Evolutionary conservation across 2,888 invertebrate species (phyloP).

Genomic region (Chesias legatella): DNA sequence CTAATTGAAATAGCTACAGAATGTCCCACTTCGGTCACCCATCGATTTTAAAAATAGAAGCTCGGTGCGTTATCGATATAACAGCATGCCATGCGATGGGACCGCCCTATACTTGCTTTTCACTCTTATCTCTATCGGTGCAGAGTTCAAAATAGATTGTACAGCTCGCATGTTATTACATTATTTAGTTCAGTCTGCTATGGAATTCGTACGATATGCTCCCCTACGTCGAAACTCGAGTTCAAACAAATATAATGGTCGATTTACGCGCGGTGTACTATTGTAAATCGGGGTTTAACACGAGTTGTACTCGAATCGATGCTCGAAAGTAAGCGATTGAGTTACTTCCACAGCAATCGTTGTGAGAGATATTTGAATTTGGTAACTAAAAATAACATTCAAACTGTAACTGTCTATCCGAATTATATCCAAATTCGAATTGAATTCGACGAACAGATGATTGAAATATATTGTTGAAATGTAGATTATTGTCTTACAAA

Average conservation of each 20-base stretch:
- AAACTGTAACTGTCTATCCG: too few species aligned
- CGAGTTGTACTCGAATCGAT: slow-evolving; percentile 33
- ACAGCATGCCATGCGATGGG: slow-evolving; percentile 52
- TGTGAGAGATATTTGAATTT: too few species aligned
- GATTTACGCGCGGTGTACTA: slow-evolving; percentile 55
- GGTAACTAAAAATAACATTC: too few species aligned
- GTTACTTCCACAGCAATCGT: too few species aligned
- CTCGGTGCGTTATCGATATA: slow-evolving; percentile 70
- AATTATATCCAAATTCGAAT: too few species aligned
- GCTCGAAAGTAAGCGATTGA: slow-evolving; percentile 10
- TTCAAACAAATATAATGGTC: slow-evolving; percentile 67
- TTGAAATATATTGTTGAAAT: too few species aligned
- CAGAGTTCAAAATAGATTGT: slow-evolving; percentile 44
- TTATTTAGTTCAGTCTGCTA: slow-evolving; percentile 48
- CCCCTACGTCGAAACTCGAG: slow-evolving; percentile 64
- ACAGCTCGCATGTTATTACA: slow-evolving; percentile 34
- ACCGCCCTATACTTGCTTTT: slow-evolving; percentile 33
- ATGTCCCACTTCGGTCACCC: slow-evolving; percentile 75
- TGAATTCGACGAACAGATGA: too few species aligned
- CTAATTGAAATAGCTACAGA: slow-evolving; percentile 66
- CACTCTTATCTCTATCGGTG: slow-evolving; percentile 31
- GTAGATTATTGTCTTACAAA: too few species aligned
- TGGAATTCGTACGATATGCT: slow-evolving; percentile 68
- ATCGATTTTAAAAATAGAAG: slow-evolving; percentile 78
- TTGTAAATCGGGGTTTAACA: slow-evolving; percentile 45